Percentiles rank a stretch among this genome's conserved stretches.
phyloP scores from a whole-genome alignment of 2,113 vertebrate species.

The Anthoscopus minutus region DNA sequence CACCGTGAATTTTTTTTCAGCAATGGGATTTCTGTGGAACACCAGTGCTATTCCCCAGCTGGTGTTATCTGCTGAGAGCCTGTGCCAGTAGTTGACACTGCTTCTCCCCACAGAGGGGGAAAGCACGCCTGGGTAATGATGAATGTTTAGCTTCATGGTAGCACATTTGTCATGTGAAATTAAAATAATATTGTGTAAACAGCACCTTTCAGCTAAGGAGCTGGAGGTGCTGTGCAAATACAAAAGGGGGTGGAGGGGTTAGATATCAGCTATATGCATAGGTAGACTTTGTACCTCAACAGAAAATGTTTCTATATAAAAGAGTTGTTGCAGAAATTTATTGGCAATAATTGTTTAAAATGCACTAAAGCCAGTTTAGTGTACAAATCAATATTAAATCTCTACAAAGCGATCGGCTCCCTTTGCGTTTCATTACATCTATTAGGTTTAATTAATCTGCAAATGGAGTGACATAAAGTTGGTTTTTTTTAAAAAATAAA shows the following conservation, averaged over 20 bases:
- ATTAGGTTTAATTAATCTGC: constrained; percentile 56
- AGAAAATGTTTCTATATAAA: not conserved
- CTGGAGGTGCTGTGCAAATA: not conserved
- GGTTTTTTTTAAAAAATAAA: not conserved
- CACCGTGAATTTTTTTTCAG: not conserved
- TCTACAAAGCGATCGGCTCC: not conserved
- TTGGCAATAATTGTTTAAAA: constrained; percentile 11
- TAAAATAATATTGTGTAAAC: constrained; percentile 10
- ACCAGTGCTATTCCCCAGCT: not conserved
- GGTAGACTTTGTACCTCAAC: not conserved
- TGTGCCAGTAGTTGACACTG: not conserved
- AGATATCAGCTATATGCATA: not conserved
- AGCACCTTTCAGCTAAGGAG: not conserved
- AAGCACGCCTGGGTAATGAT: not conserved
- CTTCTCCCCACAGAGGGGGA: not conserved
- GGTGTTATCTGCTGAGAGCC: not conserved
- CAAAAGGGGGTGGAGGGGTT: not conserved
- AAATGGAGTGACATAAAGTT: constrained; percentile 29
- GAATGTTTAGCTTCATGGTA: not conserved
- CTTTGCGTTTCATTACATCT: constrained; percentile 29
- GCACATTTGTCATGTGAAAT: constrained; percentile 21
- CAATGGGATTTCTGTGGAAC: not conserved
- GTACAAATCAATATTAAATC: constrained; percentile 1
- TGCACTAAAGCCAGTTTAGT: not conserved
- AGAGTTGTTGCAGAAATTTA: not conserved